phyloP scores from a whole-genome alignment of 2,113 vertebrate species.

The Australoheros scitulus region DNA sequence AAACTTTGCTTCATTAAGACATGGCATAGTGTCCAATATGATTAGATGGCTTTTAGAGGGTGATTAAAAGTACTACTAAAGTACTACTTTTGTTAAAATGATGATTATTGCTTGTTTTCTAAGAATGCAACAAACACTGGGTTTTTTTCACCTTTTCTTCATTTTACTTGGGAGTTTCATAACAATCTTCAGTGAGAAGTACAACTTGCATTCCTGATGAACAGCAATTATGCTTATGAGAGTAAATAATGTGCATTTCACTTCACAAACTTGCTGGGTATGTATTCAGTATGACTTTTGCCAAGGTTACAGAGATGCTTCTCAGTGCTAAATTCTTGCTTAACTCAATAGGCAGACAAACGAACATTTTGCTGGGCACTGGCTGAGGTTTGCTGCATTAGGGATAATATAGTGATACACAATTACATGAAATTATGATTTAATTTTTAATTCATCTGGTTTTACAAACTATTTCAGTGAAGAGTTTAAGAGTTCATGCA shows the following conservation, averaged over 20 bases:
- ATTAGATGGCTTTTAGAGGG: constrained; percentile 55
- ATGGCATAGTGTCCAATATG: constrained; percentile 38
- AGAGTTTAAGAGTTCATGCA: neutral
- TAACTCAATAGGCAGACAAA: constrained; percentile 49
- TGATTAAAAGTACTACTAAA: constrained; percentile 48
- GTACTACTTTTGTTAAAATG: constrained; percentile 22
- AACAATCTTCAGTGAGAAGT: neutral
- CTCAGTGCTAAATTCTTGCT: constrained; percentile 45
- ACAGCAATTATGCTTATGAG: constrained; percentile 6
- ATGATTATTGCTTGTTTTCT: constrained; percentile 7
- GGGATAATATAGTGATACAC: neutral
- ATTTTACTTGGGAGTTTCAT: neutral
- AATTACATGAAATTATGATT: neutral
- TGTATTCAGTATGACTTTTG: constrained; percentile 57
- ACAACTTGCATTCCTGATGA: constrained; percentile 19
- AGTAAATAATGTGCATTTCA: constrained; percentile 32
- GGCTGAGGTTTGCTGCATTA: constrained; percentile 8
- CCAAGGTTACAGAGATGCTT: constrained; percentile 67
- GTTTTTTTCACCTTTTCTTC: neutral
- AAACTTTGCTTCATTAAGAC: constrained; percentile 61
- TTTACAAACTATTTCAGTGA: neutral
- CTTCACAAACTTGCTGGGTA: constrained; percentile 48
- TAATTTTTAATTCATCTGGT: neutral
- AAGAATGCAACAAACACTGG: neutral
- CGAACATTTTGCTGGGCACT: constrained; percentile 1